Conservation (phyloP, 2,888 invertebrate species). For the Mystacides longicornis region DNA sequence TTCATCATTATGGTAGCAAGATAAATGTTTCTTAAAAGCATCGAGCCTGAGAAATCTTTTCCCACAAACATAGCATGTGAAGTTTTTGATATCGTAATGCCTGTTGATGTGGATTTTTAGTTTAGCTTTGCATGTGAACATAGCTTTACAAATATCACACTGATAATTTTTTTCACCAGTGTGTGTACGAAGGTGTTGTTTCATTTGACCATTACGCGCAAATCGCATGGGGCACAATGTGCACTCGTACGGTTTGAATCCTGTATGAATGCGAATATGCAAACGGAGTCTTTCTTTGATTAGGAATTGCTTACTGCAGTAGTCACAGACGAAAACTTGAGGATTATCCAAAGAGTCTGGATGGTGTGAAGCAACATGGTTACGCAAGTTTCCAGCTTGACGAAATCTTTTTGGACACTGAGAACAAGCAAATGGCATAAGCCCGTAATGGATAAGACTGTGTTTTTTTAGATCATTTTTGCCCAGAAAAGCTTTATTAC, state of each 20-base stretch:
- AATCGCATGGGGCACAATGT: slow-evolving; percentile 56
- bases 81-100: slow-evolving; percentile 68
- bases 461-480: slow-evolving; percentile 63
- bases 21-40: slow-evolving; percentile 67
- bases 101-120: slow-evolving; percentile 57
- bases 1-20: slow-evolving; percentile 65
- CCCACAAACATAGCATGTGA: slow-evolving; percentile 72
- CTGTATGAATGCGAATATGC: slow-evolving; percentile 67
- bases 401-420: slow-evolving; percentile 57
- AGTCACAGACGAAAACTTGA: slow-evolving; percentile 57
- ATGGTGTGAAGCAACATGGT: slow-evolving; percentile 55
- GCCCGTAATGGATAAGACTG: slow-evolving; percentile 56
- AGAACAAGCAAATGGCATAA: slow-evolving; percentile 55
- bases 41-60: slow-evolving; percentile 69
- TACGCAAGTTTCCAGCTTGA: slow-evolving; percentile 56
- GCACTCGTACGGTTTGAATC: slow-evolving; percentile 61
- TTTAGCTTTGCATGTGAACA: slow-evolving; percentile 60
- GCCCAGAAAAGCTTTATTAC: slow-evolving; percentile 55
- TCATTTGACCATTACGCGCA: slow-evolving; percentile 66
- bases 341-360: slow-evolving; percentile 34
- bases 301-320: slow-evolving; percentile 70
- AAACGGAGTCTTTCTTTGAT: slow-evolving; percentile 66
- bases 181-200: slow-evolving; percentile 69
- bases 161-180: slow-evolving; percentile 63
- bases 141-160: slow-evolving; percentile 63